Evolutionary conservation across 2,888 invertebrate species (phyloP).

Genomic region (Brachyptera risi): DNA sequence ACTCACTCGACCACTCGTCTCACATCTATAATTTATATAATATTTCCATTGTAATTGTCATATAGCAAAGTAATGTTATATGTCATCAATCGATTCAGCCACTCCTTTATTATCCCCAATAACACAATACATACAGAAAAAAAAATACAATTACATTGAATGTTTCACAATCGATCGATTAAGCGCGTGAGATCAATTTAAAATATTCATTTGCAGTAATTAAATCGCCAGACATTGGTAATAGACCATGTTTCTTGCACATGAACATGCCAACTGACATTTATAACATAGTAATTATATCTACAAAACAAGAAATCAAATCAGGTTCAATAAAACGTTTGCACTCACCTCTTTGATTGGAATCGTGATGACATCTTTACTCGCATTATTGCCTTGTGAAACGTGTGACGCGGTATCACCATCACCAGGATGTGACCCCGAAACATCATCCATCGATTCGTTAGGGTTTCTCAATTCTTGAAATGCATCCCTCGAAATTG

Average conservation of each 20-base stretch:
- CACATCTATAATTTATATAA: too few relatives aligned
- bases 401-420: neutral
- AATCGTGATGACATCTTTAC: slow-evolving; percentile 2
- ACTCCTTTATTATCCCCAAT: too few relatives aligned
- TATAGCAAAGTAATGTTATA: too few relatives aligned
- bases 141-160: too few relatives aligned
- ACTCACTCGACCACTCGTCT: too few relatives aligned
- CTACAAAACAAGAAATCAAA: neutral
- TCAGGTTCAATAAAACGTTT: slow-evolving; percentile 12
- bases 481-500: too few relatives aligned
- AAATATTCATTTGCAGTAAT: neutral
- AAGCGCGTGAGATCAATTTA: too few relatives aligned
- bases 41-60: too few relatives aligned
- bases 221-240: slow-evolving; percentile 8
- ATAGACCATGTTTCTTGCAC: slow-evolving; percentile 12
- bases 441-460: slow-evolving; percentile 11
- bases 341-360: slow-evolving; percentile 15
- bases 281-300: slow-evolving; percentile 4
- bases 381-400: too few relatives aligned
- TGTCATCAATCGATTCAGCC: too few relatives aligned
- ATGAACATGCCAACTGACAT: neutral
- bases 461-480: neutral
- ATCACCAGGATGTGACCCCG: neutral
- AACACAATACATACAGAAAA: too few relatives aligned
- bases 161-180: too few relatives aligned